Conservation (phyloP, 2,113 vertebrate genomes). For the Chionis minor region DNA sequence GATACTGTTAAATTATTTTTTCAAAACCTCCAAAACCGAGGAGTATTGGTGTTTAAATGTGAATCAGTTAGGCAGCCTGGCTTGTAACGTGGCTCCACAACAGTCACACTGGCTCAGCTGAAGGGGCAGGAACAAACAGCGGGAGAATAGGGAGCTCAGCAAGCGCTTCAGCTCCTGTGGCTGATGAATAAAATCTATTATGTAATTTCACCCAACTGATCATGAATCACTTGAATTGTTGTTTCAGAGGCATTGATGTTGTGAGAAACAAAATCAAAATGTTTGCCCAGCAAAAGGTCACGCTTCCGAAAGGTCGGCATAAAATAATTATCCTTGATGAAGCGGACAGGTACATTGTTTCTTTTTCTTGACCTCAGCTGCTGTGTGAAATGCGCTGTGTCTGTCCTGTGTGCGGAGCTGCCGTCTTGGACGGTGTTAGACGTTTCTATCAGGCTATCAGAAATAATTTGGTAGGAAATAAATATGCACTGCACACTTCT, state of each 20-base stretch:
- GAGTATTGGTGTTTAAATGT: not conserved
- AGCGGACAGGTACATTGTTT: conserved; percentile 86
- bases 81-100: not conserved
- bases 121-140: not conserved
- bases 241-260: conserved; percentile 92
- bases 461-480: not conserved
- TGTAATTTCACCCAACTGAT: not conserved
- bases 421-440: not conserved
- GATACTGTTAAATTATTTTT: not conserved
- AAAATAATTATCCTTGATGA: conserved; percentile 98
- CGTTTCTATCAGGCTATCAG: not conserved
- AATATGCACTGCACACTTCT: not conserved
- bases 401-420: not conserved
- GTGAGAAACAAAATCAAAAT: conserved; percentile 99
- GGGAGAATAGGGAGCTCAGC: not conserved
- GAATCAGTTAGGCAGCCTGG: not conserved
- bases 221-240: not conserved
- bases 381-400: not conserved
- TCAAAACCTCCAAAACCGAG: not conserved
- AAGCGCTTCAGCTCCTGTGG: not conserved
- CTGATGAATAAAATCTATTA: not conserved
- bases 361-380: not conserved
- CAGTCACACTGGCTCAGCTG: not conserved
- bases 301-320: conserved; percentile 92
- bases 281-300: conserved; percentile 99